These are phyloP conservation scores for Amphipoea lucens DNA, from an alignment of 2,888 invertebrate species.

Conservation along the genomic window DNA sequence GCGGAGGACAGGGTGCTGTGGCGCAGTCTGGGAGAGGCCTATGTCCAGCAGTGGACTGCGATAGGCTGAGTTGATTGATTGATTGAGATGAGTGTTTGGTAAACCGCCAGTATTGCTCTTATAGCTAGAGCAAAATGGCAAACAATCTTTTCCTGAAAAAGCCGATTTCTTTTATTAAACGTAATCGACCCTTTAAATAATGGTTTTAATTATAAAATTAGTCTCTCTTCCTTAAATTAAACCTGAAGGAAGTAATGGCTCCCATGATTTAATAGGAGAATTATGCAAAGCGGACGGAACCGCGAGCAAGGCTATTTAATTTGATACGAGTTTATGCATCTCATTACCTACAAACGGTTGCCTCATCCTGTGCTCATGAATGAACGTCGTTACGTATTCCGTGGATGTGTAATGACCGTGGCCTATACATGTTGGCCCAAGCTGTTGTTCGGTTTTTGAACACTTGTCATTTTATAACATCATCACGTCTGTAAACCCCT, in stretches of 20 bases:
- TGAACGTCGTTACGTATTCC: conserved; percentile 50
- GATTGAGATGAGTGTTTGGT: neutral
- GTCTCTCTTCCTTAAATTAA: conserved; percentile 35
- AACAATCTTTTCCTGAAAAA: neutral
- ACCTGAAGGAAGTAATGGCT: conserved; percentile 56
- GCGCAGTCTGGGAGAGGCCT: no score
- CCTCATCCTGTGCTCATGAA: conserved; percentile 56
- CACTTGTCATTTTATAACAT: neutral
- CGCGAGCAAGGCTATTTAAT: conserved; percentile 59
- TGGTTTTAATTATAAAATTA: conserved; percentile 46
- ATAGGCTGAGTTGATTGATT: no score
- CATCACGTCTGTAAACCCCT: no score
- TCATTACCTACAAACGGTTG: conserved; percentile 54
- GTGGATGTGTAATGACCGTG: conserved; percentile 16
- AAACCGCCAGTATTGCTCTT: neutral
- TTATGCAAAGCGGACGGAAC: conserved; percentile 59
- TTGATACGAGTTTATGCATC: conserved; percentile 61
- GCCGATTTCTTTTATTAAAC: conserved; percentile 7
- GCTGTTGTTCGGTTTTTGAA: conserved; percentile 25
- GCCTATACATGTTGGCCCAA: conserved; percentile 30
- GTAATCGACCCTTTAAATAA: conserved; percentile 20
- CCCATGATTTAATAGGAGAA: conserved; percentile 56
- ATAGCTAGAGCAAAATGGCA: neutral
- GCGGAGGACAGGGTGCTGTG: no score
- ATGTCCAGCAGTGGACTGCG: no score